These are phyloP conservation scores for Condylura cristata DNA, from an alignment of 2,113 vertebrate species.

Conservation along the genomic window DNA sequence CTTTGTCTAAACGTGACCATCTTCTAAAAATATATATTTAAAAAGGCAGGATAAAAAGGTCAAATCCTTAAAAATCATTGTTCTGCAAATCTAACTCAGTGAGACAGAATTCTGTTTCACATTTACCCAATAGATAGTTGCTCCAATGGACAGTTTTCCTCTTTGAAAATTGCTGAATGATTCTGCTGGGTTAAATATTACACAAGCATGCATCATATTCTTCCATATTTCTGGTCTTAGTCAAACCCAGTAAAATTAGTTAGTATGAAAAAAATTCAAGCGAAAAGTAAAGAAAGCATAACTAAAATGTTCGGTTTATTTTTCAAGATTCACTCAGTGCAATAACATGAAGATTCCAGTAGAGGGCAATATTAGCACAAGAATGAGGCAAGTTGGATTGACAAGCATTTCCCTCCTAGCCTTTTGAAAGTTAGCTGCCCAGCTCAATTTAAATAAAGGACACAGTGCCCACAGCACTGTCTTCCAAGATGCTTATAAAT, in stretches of 20 bases:
- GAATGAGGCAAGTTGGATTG: fast-evolving
- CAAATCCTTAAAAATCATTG: background rate
- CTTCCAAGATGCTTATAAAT: constrained; percentile 8
- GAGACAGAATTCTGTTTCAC: background rate
- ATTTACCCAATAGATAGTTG: background rate
- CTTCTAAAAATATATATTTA: background rate
- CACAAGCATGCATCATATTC: background rate
- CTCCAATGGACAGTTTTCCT: background rate
- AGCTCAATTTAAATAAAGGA: background rate
- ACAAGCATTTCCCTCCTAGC: fast-evolving
- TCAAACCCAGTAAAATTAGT: background rate
- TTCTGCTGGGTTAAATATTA: background rate
- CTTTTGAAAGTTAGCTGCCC: background rate
- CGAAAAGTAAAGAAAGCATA: background rate
- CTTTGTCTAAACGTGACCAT: background rate
- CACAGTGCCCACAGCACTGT: background rate
- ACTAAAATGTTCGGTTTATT: background rate
- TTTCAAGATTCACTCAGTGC: background rate
- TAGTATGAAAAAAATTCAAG: background rate
- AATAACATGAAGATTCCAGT: fast-evolving
- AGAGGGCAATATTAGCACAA: constrained; percentile 47
- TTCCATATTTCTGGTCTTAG: background rate
- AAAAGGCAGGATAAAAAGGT: background rate
- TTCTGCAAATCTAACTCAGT: background rate
- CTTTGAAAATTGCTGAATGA: background rate